phyloP scores from a whole-genome alignment of 1,140 invertebrate species.

The Lerema accius region DNA sequence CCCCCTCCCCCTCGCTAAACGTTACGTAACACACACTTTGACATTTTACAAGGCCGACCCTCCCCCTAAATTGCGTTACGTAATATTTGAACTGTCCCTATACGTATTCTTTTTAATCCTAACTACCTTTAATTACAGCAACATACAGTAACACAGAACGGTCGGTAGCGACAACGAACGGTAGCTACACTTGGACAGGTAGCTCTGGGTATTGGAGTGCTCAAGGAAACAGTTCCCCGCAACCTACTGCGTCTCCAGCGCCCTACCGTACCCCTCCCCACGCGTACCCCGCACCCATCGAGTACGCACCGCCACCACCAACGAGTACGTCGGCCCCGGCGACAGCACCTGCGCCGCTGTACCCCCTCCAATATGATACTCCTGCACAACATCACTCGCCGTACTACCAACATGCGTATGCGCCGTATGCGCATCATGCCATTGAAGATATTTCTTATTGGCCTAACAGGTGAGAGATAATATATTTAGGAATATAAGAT shows the following conservation, averaged over 20 bases:
- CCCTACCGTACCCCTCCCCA: constrained; percentile 69
- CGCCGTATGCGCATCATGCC: constrained; percentile 72
- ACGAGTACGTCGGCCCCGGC: constrained; percentile 55
- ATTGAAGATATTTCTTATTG: constrained; percentile 77
- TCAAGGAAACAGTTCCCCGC: constrained; percentile 64
- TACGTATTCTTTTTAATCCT: not conserved
- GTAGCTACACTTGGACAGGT: constrained; percentile 71
- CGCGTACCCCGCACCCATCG: constrained; percentile 64
- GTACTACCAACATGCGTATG: constrained; percentile 72
- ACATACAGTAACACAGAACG: constrained; percentile 74
- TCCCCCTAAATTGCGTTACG: no score
- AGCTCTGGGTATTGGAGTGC: constrained; percentile 71
- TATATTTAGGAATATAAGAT: no score
- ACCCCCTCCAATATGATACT: constrained; percentile 67
- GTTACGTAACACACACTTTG: no score
- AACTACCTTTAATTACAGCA: constrained; percentile 46
- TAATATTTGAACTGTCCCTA: no score
- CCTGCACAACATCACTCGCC: constrained; percentile 69
- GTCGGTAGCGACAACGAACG: constrained; percentile 61
- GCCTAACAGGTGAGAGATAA: constrained; percentile 69
- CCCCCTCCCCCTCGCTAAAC: no score
- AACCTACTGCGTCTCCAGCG: constrained; percentile 62
- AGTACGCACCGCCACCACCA: constrained; percentile 65
- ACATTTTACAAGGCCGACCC: no score
- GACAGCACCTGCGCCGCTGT: constrained; percentile 60